Base-by-base conservation (phyloP, 2,113 vertebrate genomes). In the Cromileptes altivelis region DNA sequence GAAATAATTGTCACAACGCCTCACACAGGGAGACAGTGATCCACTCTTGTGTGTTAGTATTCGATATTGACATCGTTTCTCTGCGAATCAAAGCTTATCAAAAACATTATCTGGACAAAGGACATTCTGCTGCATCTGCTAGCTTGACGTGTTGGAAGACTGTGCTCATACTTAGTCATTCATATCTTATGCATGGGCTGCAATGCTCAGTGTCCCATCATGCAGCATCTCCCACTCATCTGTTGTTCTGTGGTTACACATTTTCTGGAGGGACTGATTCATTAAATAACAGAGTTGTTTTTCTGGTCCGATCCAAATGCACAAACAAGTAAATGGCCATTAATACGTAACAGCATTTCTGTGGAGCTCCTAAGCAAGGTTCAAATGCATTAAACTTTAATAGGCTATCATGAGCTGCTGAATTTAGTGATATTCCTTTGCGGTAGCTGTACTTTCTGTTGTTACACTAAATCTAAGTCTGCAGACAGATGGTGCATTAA, bases 151-250 rank as follows among this genome's bases (percentile, higher is more conserved):
- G 72, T 68, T 62, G 45, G 74, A 56, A 47, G 79, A 57, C 79
- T 23, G 47, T 60, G 57, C 72, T 85, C 60, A 61, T 81, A 74
- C 75, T 88, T 82, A 70, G 71, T 84, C 89, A 87, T 84, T 88
- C 80, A 76, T 87, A 75, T 87, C 60, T 85, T 82, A 80, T 91
- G 87, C 87, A 84, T 84, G 84, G 75, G 68, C 72, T 75, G 70
- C 85, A 74, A 53, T 47, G 67, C 83, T 72, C 63, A 27, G 30
- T 52, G 52, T 55, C 23, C 75, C 76, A 84, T 86, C 79, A 81
- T 78, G 73, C 83, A 79, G 5, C 79, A 49, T 82, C 78, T 73
- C 82, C 78, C 74, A 84, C 85, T 84, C 81, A 67, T 82, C 76
- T 86, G 81, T 80, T 89, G 62, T 86, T 85, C 61, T 80, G 55